Percentiles rank a stretch among this genome's conserved stretches.
Evolutionary conservation across 2,888 invertebrate genomes (phyloP).

Genomic region (Gasteruption jaculator): DNA sequence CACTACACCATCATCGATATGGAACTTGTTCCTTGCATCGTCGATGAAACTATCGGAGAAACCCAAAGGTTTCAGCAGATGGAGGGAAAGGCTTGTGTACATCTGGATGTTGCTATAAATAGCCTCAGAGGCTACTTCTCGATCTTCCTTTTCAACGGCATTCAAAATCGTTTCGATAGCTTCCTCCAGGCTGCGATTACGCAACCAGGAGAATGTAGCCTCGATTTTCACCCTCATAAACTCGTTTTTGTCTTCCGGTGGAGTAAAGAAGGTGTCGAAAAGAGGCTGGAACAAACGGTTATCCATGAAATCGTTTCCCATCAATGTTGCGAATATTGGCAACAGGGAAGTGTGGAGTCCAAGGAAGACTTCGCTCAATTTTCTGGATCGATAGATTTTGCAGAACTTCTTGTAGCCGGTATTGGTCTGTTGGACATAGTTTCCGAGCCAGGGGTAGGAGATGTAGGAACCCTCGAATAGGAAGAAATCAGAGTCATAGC

Average conservation of each 20-base stretch:
- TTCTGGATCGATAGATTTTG: constrained; percentile 68
- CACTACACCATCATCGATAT: too few species aligned
- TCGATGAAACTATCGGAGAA: constrained; percentile 29
- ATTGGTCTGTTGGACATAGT: constrained; percentile 44
- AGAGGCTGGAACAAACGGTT: constrained; percentile 65
- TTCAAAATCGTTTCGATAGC: constrained; percentile 67
- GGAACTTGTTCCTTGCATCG: constrained; percentile 31
- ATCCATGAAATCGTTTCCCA: constrained; percentile 88
- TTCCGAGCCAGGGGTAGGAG: constrained; percentile 66
- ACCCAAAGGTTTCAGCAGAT: constrained; percentile 59
- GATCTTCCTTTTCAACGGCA: constrained; percentile 57
- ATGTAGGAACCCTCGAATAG: constrained; percentile 82
- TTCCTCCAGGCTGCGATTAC: constrained; percentile 64
- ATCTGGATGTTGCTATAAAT: constrained; percentile 63
- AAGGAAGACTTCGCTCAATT: constrained; percentile 64
- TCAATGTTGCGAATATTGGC: constrained; percentile 74
- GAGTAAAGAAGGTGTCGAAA: constrained; percentile 62
- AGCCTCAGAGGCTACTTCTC: constrained; percentile 55
- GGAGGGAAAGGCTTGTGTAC: constrained; percentile 60
- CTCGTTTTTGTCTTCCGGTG: constrained; percentile 48
- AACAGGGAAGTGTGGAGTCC: constrained; percentile 65
- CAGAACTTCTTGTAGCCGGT: constrained; percentile 58
- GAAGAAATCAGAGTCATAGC: constrained; percentile 93
- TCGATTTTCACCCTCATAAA: constrained; percentile 63
- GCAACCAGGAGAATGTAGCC: constrained; percentile 72